Base-by-base conservation (phyloP, 2,113 vertebrate species). In the Muscicapa adusta region DNA sequence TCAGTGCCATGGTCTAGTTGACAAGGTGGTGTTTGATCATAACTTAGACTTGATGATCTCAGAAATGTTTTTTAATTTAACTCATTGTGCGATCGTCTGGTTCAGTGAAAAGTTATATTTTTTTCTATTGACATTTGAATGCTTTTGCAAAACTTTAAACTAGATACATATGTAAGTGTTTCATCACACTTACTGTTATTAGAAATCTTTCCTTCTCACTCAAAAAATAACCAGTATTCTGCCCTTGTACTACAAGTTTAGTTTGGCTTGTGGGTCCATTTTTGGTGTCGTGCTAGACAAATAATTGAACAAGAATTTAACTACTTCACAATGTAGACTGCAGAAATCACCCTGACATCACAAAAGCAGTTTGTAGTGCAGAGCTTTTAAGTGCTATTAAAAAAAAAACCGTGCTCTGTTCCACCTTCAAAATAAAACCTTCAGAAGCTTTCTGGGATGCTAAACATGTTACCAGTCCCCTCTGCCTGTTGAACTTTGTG, bases 401-500 rank as follows among this genome's bases (percentile, higher is more conserved):
- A 85, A 53, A 51, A 56, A 67, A n/a, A 43, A 43, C 19, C 57
- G n/a, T 25, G 3, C 17, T 43, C 22, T 22, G 12, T 67, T 31
- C 25, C 24, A 53, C 38, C 11, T 80, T 62, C n/a, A 29, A 88
- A 92, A 85, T 19, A n/a, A 70, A 62, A 18, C 10, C 3, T 50
- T 38, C 20, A 28, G 38, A 42, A 88, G 8, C 4, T 4, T 47
- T 20, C 40, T 33, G 43, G 7, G 12, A 4, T 6, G 11, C 7
- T 56, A 28, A 38, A 38, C 2, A 8, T 13, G 10, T 9, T 3
- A 4, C 10, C 1, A 2, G 10, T 51, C 34, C 26, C 7, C 17
- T 72, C n/a, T 66, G 14, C 31, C 43, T 51, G 15, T 31, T 56
- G 18, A 48, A 9, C 3, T 42, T 38, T 48, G 11, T 7, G 29